Base-by-base conservation (phyloP, 2,888 invertebrate genomes). In the Alviniconcha strummeri region DNA sequence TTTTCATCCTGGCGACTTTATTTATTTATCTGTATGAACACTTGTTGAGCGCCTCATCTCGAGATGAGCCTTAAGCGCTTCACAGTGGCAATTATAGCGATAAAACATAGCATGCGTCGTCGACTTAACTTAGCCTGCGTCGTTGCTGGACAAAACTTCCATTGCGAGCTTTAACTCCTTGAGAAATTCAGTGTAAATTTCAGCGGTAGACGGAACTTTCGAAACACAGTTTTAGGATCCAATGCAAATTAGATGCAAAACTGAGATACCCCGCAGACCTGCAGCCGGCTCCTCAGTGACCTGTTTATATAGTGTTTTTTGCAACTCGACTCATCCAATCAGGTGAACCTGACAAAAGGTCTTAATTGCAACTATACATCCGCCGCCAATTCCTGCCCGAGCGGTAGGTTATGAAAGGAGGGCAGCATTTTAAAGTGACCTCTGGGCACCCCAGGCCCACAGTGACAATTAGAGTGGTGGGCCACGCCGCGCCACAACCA, bases 71-170 rank as follows among this genome's bases (percentile, higher is more conserved):
- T 36, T 36, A 36, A 36, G 36, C 36, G 36, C 36, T 36, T 36
- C 36, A 36, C 36, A 36, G 36, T 36, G 36, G 36, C 36, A 36
- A 36, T 3, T 36, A 36, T 36, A 36, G 36, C 36, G 36, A 36
- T 36, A 36, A 1, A 36, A 36, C 3, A 3, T 36, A 36, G 36
- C 36, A 36, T 36, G 36, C 36, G 36, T 36, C 36, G 36, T 36
- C 36, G 36, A 36, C 36, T 36, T 36, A 36, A 36, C 36, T 36
- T 36, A 36, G 36, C 36, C 36, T 15, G 75, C 75, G 82, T 82
- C 82, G 82, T 82, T 82, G 76, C 76, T 82, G 82, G 82, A 56
- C 82, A 82, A 82, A 82, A 82, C 82, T 82, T 82, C 82, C 82
- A 75, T 52, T 19, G 15, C 60, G 60, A 13, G 60, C 60, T 60